Evolutionary conservation across 2,888 invertebrate species (phyloP).

Genomic region (Micropterix aruncella): DNA sequence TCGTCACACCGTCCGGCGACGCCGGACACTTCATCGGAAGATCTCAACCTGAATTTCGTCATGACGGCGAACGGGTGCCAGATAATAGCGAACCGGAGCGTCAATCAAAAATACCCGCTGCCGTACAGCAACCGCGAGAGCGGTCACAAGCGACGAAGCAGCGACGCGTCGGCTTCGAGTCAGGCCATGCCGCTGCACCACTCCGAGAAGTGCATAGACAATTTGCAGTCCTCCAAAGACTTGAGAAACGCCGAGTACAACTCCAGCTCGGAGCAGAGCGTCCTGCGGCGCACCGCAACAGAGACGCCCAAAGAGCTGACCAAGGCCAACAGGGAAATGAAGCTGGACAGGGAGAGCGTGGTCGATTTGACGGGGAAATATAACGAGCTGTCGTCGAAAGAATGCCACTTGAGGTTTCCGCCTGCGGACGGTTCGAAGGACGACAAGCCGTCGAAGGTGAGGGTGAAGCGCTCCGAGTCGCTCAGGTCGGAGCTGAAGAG

Average conservation of each 20-base stretch:
- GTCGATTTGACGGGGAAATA: constrained; percentile 33
- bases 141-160: constrained; percentile 10
- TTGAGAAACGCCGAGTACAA: constrained; percentile 11
- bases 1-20: constrained; percentile 14
- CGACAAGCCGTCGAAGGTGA: constrained; percentile 7
- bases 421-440: constrained; percentile 11
- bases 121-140: background rate
- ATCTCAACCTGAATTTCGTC: constrained; percentile 23
- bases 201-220: constrained; percentile 11
- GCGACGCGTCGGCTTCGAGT: constrained; percentile 11
- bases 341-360: constrained; percentile 34
- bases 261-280: constrained; percentile 12
- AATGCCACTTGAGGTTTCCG: constrained; percentile 16
- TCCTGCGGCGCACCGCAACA: constrained; percentile 8
- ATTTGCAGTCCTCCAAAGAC: constrained; percentile 9
- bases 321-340: constrained; percentile 32
- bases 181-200: constrained; percentile 8
- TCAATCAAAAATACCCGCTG: constrained; percentile 18
- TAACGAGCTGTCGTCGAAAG: constrained; percentile 28
- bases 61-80: constrained; percentile 32
- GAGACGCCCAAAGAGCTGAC: constrained; percentile 33
- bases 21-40: constrained; percentile 29
- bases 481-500: constrained; percentile 26
- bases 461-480: constrained; percentile 30
- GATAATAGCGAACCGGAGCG: constrained; percentile 35